Evolutionary conservation across 2,888 invertebrate species (phyloP).

Genomic region (Rotaria macrura): DNA sequence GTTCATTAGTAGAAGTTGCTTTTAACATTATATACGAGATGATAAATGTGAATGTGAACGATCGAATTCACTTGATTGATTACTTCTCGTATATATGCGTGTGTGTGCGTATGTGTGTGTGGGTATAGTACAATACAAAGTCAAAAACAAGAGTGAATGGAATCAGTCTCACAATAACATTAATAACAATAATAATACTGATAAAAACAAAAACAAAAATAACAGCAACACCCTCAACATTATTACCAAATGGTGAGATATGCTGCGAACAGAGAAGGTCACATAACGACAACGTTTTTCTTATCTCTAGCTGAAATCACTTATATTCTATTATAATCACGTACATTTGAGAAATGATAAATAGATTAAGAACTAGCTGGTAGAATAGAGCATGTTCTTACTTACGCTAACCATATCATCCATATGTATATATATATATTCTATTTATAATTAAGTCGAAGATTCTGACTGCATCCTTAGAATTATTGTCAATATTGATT

Average conservation of each 20-base stretch:
- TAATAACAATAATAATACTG: neutral
- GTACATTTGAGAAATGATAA: neutral
- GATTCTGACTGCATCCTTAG: neutral
- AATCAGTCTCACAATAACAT: neutral
- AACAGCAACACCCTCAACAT: neutral
- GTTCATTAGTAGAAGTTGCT: neutral
- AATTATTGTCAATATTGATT: neutral
- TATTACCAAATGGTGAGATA: neutral
- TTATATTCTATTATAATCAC: neutral
- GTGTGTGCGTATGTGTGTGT: too few relatives aligned
- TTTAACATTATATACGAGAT: neutral
- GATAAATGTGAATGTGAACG: neutral
- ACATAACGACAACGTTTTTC: neutral
- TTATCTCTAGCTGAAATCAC: neutral
- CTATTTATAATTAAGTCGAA: neutral
- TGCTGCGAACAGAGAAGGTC: neutral
- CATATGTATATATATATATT: neutral
- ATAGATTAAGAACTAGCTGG: neutral
- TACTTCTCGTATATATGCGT: neutral
- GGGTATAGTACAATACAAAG: neutral
- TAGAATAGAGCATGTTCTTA: neutral
- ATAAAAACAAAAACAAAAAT: neutral
- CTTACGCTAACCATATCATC: neutral
- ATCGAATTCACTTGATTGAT: neutral
- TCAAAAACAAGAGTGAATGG: neutral